Evolutionary conservation across 2,797 vertebrate genomes (phyloP), one percentile per base, ranked within the genome.

Genomic region (Gymnodraco acuticeps): DNA sequence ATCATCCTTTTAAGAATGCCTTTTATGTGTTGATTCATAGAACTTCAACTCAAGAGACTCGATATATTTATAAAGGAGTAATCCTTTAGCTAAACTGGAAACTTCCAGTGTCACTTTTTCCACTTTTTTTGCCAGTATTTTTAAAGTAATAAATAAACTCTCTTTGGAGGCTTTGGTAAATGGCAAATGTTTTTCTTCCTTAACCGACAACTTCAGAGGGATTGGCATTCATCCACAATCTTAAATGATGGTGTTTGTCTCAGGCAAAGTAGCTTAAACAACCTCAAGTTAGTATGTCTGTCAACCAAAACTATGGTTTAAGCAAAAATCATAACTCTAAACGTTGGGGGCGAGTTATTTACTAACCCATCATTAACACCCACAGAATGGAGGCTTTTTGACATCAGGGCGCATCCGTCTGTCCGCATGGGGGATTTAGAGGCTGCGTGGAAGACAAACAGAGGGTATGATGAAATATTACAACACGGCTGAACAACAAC

Each of bases 351-450:
- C 33, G 70, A 73, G 59, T 63, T 76, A 48, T 84, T 82, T 94
- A 96, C 97, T 95, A 95, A 98, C 97, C 97, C 95, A 93, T 96
- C 96, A 93, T 97, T 95, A 92, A 95, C 95, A 92, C 94, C 95
- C 93, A 94, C 95, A 90, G 96, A 96, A 89, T 96, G 95, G 70
- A 95, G 96, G 89, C 91, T 95, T 95, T 95, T 95, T 94, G 96
- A 96, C 89, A 90, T 92, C 86, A 89, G 88, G 85, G 90, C 83
- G 87, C 86, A 89, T 91, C 92, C 91, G 69, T 96, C 96, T 91
- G 95, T 96, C 96, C 95, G 95, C 94, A 92, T 95, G 87, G 95
- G 96, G 91, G 95, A 96, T 88, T 96, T 95, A 89, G 95, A 95
- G 88, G 88, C 96, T 93, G 20, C 43, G 58, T 16, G 19, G 54